phyloP scores from a whole-genome alignment of 2,113 vertebrate genomes.

The Pseudorasbora parva region DNA sequence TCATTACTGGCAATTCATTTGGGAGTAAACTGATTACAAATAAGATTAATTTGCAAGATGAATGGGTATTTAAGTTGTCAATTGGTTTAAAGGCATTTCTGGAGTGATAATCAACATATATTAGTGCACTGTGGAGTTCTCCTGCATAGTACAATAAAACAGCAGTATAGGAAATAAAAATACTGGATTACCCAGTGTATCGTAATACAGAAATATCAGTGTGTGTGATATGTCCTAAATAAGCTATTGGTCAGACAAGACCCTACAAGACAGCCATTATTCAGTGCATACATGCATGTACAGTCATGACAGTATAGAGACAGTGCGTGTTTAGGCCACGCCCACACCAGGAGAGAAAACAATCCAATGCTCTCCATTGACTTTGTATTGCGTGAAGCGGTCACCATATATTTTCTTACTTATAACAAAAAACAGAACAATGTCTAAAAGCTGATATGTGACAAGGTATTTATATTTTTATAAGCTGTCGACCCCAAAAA shows the following conservation, averaged over 20 bases:
- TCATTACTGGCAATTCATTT: constrained; percentile 15
- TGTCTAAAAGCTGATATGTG: too few relatives aligned
- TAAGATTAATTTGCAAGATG: neutral
- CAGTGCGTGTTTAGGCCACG: too few relatives aligned
- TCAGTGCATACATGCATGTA: neutral
- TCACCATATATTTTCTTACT: too few relatives aligned
- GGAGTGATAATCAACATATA: constrained; percentile 13
- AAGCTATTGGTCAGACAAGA: neutral
- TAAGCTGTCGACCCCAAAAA: too few relatives aligned
- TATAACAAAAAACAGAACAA: too few relatives aligned
- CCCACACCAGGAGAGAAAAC: too few relatives aligned
- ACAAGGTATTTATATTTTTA: too few relatives aligned
- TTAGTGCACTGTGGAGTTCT: neutral
- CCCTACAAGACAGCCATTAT: neutral
- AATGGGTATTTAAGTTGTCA: constrained; percentile 4
- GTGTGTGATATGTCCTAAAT: neutral
- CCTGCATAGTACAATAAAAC: constrained; percentile 16
- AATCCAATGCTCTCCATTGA: too few relatives aligned
- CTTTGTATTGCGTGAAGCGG: too few relatives aligned
- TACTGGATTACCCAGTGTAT: neutral
- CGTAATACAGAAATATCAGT: neutral
- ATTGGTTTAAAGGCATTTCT: constrained; percentile 9
- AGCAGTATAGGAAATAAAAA: neutral
- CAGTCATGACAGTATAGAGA: constrained; percentile 20
- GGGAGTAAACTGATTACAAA: constrained; percentile 16